These are phyloP conservation scores for Lucilia cuprina DNA, from an alignment of 1,140 invertebrate genomes.

Conservation along the genomic window DNA sequence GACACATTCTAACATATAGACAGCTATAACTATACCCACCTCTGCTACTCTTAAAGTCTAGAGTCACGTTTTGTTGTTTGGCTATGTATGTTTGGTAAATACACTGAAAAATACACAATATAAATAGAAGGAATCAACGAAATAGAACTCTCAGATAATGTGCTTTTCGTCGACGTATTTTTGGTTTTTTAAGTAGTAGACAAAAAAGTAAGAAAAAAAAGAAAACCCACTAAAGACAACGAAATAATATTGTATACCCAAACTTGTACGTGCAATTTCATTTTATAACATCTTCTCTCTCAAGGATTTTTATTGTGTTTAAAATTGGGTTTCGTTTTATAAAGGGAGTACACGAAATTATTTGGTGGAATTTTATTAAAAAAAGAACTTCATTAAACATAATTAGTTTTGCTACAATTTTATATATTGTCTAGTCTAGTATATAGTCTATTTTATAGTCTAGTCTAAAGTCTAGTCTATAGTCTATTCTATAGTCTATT, in stretches of 20 bases:
- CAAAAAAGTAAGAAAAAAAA: background rate
- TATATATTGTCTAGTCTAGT: too few relatives aligned
- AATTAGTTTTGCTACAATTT: too few relatives aligned
- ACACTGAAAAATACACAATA: background rate
- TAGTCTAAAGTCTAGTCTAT: too few relatives aligned
- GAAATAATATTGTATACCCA: background rate
- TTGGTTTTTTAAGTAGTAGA: background rate
- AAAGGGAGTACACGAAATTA: background rate
- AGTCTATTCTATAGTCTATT: too few relatives aligned
- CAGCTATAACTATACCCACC: background rate
- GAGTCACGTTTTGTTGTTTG: conserved; percentile 17
- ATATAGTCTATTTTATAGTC: too few relatives aligned
- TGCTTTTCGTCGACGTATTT: conserved; percentile 11
- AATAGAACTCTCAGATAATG: conserved; percentile 11
- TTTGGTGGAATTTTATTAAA: too few relatives aligned
- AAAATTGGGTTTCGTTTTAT: background rate
- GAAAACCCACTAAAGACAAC: background rate
- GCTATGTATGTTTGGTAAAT: background rate
- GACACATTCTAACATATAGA: background rate
- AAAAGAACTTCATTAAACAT: too few relatives aligned
- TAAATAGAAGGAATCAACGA: background rate
- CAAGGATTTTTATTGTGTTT: background rate
- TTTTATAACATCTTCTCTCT: background rate
- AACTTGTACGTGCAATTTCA: conserved; percentile 17
- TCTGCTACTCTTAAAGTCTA: background rate